Conservation (phyloP, 2,888 invertebrate species). For the Nomada lathburiana region DNA sequence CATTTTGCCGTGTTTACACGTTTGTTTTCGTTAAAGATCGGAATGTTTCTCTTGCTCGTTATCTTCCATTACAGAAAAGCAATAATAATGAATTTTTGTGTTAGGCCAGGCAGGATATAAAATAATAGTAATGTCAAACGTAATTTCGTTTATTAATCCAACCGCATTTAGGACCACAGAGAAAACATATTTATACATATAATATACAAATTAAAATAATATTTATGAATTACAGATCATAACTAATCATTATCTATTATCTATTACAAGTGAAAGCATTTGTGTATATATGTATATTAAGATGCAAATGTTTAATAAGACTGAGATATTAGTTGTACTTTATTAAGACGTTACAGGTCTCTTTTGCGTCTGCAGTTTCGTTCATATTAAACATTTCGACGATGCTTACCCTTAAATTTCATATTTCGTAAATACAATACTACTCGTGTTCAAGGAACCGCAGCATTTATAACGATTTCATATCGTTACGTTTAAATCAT, state of each 20-base stretch:
- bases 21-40: too few species aligned
- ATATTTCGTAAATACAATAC: constrained; percentile 26
- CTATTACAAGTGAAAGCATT: constrained; percentile 45
- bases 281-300: constrained; percentile 27
- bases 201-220: constrained; percentile 47
- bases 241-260: constrained; percentile 29
- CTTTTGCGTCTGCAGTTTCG: constrained; percentile 7
- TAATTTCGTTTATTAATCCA: constrained; percentile 45
- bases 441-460: constrained; percentile 27
- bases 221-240: constrained; percentile 6
- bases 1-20: too few species aligned
- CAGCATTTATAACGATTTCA: constrained; percentile 11
- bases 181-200: constrained; percentile 40
- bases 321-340: constrained; percentile 20
- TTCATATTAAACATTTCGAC: constrained; percentile 36
- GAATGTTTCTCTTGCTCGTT: too few species aligned
- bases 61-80: neutral
- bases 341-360: constrained; percentile 23
- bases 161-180: constrained; percentile 37
- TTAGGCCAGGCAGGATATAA: constrained; percentile 4
- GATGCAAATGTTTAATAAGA: constrained; percentile 37
- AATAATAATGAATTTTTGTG: neutral
- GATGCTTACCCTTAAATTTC: constrained; percentile 28
- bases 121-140: constrained; percentile 15
- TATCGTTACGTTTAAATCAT: constrained; percentile 2